Conservation (phyloP, 2,797 vertebrate species). For the Pelochelys cantorii region DNA sequence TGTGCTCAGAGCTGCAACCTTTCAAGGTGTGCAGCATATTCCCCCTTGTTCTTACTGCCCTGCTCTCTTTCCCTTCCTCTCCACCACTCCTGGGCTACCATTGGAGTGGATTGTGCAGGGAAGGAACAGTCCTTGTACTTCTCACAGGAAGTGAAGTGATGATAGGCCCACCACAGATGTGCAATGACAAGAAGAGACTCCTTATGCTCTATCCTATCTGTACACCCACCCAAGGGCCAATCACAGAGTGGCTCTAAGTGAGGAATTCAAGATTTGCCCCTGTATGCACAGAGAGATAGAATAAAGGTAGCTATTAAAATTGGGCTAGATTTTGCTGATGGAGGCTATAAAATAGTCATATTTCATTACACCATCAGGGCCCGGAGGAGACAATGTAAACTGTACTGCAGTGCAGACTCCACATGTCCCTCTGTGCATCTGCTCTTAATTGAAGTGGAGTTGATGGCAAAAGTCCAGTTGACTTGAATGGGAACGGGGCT, state of each 20-base stretch:
- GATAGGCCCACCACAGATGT: background rate
- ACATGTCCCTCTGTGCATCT: background rate
- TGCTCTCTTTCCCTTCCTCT: background rate
- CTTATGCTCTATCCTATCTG: background rate
- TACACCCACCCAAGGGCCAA: rapidly evolving
- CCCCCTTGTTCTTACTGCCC: background rate
- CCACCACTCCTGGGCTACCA: background rate
- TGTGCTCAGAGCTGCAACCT: background rate
- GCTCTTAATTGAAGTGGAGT: background rate
- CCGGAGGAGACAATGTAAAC: background rate
- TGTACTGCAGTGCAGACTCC: background rate
- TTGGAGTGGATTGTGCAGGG: rapidly evolving
- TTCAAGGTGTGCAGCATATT: background rate
- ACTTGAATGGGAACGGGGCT: background rate
- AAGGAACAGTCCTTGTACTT: background rate
- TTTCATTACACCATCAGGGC: background rate
- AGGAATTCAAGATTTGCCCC: background rate
- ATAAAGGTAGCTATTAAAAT: background rate
- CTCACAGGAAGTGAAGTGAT: background rate
- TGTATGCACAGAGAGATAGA: background rate
- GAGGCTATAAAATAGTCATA: background rate
- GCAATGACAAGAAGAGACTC: background rate
- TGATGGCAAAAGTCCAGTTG: background rate
- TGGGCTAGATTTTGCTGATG: background rate
- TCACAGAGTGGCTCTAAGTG: background rate